Evolutionary conservation across 2,888 invertebrate species (phyloP).

Genomic region (Pecten maximus): DNA sequence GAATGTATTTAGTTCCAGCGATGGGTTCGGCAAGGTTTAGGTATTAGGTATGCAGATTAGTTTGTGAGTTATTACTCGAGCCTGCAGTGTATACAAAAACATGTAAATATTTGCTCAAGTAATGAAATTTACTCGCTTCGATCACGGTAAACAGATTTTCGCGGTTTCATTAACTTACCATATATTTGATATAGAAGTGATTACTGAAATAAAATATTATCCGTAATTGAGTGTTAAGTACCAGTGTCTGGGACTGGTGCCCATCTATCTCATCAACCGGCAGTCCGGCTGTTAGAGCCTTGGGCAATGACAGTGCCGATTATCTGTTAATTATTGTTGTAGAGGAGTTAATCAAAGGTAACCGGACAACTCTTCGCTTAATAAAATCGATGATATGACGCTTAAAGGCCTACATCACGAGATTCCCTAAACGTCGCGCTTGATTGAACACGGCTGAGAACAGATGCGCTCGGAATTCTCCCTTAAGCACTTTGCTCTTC

Average conservation of each 20-base stretch:
- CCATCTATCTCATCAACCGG: neutral
- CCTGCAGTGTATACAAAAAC: constrained; percentile 13
- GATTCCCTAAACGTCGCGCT: constrained; percentile 9
- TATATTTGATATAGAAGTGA: constrained; percentile 20
- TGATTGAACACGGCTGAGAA: constrained; percentile 33
- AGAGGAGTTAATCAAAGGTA: constrained; percentile 12
- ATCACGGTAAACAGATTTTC: constrained; percentile 29
- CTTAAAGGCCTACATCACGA: constrained; percentile 7
- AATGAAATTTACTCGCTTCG: constrained; percentile 33
- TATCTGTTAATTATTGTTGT: constrained; percentile 35
- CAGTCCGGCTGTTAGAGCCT: neutral
- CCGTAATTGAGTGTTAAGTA: constrained; percentile 33
- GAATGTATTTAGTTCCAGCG: constrained; percentile 8
- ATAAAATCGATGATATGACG: neutral
- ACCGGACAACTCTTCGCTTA: neutral
- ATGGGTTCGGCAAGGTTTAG: neutral
- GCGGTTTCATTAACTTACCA: constrained; percentile 25
- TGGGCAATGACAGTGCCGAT: neutral
- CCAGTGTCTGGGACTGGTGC: neutral
- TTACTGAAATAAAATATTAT: constrained; percentile 23
- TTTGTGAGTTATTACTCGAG: neutral
- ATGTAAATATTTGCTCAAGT: constrained; percentile 20
- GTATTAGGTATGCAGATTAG: constrained; percentile 19
- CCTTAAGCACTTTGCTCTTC: neutral
- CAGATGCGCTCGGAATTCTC: constrained; percentile 18